phyloP scores from a whole-genome alignment of 2,113 vertebrate species.

The Coreoperca whiteheadi region DNA sequence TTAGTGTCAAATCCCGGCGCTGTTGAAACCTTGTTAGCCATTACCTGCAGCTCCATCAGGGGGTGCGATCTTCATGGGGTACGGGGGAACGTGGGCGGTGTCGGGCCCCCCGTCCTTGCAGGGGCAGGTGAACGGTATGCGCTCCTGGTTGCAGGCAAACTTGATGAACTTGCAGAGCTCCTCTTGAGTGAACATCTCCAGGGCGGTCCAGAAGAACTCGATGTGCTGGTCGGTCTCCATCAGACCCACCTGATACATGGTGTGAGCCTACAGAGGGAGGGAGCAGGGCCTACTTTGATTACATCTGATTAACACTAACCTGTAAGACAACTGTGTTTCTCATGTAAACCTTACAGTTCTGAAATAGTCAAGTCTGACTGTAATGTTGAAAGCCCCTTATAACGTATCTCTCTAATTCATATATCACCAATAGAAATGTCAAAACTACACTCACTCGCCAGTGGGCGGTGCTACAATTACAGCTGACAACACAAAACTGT shows the following conservation, averaged over 20 bases:
- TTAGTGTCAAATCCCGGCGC: not conserved
- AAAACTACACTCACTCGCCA: not conserved
- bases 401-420: not conserved
- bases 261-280: conserved; percentile 89
- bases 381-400: too few species aligned
- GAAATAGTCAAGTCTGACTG: not conserved
- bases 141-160: conserved; percentile 98
- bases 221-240: conserved; percentile 99
- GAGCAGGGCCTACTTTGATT: not conserved
- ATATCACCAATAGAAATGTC: not conserved
- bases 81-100: conserved; percentile 96
- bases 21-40: not conserved
- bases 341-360: not conserved
- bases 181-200: conserved; percentile 98
- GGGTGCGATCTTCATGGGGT: conserved; percentile 98
- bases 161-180: conserved; percentile 99
- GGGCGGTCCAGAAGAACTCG: conserved; percentile 96
- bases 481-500: not conserved
- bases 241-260: conserved; percentile 99
- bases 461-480: not conserved
- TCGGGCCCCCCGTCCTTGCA: conserved; percentile 97
- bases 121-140: conserved; percentile 97
- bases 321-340: not conserved
- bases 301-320: not conserved
- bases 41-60: conserved; percentile 95